Evolutionary conservation across 2,888 invertebrate genomes (phyloP).

Genomic region (Hymenopus coronatus): DNA sequence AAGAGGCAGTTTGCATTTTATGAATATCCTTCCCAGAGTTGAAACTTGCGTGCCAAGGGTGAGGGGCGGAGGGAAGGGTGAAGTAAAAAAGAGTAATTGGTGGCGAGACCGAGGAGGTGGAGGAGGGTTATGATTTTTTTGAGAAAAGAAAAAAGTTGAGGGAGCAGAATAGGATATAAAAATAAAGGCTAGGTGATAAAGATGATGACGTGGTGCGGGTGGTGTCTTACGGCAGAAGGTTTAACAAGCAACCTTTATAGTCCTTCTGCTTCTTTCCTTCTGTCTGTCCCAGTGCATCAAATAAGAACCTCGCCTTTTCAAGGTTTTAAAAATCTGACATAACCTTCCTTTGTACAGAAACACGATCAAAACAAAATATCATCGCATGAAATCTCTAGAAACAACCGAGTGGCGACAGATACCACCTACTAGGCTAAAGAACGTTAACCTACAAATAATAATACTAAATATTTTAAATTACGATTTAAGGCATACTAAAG

Average conservation of each 20-base stretch:
- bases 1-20: conserved; percentile 34
- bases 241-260: neutral
- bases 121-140: neutral
- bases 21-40: conserved; percentile 23
- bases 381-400: too few species aligned
- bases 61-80: conserved; percentile 9
- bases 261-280: neutral
- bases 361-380: too few species aligned
- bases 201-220: neutral
- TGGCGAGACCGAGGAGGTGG: conserved; percentile 2
- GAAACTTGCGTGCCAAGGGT: neutral
- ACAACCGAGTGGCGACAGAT: too few species aligned
- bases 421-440: too few species aligned
- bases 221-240: neutral
- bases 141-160: neutral
- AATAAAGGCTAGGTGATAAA: neutral
- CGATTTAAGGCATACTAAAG: too few species aligned
- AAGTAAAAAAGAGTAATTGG: conserved; percentile 12
- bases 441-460: too few species aligned
- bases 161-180: neutral
- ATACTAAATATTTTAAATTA: too few species aligned
- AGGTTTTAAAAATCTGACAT: too few species aligned
- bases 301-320: too few species aligned
- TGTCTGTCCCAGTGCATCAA: too few species aligned
- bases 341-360: too few species aligned